A percentile compares a stretch with the other conserved stretches of the same genome.
phyloP scores from a whole-genome alignment of 2,797 vertebrate genomes.

The Myoxocephalus aenaeus region DNA sequence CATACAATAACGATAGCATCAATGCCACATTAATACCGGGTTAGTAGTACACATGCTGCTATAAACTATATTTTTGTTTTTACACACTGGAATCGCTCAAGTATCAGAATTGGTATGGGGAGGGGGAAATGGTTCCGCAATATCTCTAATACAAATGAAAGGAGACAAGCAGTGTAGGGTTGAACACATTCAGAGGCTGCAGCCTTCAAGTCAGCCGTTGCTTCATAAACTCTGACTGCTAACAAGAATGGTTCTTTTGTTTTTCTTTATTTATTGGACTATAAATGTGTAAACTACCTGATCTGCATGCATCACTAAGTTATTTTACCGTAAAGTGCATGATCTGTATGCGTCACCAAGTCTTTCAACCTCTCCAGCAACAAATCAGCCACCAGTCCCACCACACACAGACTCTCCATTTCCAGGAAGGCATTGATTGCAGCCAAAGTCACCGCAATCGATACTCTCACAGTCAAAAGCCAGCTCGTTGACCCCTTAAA shows the following conservation, averaged over 20 bases:
- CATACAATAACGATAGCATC: too few relatives aligned
- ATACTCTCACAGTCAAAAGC: constrained; percentile 67
- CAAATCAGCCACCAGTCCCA: constrained; percentile 56
- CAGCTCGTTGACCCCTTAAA: constrained; percentile 60
- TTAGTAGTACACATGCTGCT: too few relatives aligned
- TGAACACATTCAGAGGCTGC: not conserved
- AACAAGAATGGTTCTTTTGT: not conserved
- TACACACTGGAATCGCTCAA: not conserved
- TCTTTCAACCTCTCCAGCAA: constrained; percentile 32
- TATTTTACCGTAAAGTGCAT: not conserved
- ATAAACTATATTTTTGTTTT: too few relatives aligned
- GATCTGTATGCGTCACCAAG: constrained; percentile 7
- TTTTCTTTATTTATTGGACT: constrained; percentile 1
- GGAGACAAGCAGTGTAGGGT: not conserved
- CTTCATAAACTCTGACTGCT: not conserved
- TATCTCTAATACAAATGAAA: not conserved
- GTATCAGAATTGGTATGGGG: not conserved
- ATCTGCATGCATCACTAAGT: not conserved
- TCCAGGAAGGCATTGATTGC: constrained; percentile 70
- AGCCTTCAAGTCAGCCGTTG: not conserved
- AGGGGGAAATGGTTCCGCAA: not conserved
- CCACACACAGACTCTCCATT: constrained; percentile 38
- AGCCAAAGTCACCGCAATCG: constrained; percentile 58
- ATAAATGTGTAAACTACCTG: too few relatives aligned
- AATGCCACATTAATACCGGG: too few relatives aligned